A percentile compares a stretch with the other conserved stretches of the same genome.
Evolutionary conservation across 2,797 vertebrate species (phyloP).

Genomic region (Clarias fuscus): DNA sequence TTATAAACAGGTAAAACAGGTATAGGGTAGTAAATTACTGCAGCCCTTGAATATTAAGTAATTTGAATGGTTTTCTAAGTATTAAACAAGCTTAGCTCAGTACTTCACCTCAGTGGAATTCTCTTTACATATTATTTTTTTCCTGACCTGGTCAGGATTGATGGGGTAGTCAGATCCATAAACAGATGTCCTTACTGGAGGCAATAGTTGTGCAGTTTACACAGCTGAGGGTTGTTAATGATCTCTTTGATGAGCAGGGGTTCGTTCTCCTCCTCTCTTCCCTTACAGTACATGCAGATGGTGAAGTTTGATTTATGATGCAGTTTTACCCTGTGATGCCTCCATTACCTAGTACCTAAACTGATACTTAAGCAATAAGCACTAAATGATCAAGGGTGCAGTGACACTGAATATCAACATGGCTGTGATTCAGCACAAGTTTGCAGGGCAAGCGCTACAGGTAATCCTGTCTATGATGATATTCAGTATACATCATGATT

Average conservation of each 20-base stretch:
- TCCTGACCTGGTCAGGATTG: background rate
- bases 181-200: background rate
- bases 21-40: background rate
- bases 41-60: background rate
- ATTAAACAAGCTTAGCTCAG: background rate
- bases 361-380: background rate
- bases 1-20: too few relatives aligned
- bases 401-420: background rate
- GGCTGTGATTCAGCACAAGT: background rate
- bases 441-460: background rate
- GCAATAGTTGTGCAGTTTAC: background rate
- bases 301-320: background rate
- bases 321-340: background rate
- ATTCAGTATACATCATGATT: too few relatives aligned
- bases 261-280: background rate
- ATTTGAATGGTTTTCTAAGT: background rate
- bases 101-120: background rate
- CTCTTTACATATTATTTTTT: background rate
- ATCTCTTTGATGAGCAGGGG: background rate
- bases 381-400: background rate
- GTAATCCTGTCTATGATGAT: too few relatives aligned
- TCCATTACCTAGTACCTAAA: background rate
- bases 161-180: background rate
- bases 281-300: background rate
- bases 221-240: background rate